Base-by-base conservation (phyloP, 2,888 invertebrate species). In the Synanthedon myopaeformis region DNA sequence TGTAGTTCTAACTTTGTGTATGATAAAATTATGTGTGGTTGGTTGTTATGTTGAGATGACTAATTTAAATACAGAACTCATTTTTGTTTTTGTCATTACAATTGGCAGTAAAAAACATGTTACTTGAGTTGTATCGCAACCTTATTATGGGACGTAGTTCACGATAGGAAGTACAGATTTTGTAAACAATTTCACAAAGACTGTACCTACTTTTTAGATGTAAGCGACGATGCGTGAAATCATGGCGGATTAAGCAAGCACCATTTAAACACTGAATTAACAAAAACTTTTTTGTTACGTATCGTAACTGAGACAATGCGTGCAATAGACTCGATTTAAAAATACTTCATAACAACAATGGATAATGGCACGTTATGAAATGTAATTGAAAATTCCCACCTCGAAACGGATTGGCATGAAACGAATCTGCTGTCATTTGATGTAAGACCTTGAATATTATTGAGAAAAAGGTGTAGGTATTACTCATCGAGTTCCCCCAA, bases 401-500 rank as follows among this genome's bases (percentile, higher is more conserved):
- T 69, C 66, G 69, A 67, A 61, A 66, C 58, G 56, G 51, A 52
- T 60, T 19, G 23, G 1, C 17, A 49, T 3, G 58, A 55, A 65
- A 55, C 35, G 10, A 5, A 23, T 35, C 35, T 8, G 35, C 35
- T 8, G 10, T 35, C 54, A 62, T 54, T 63, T 64, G 60, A 67
- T 61, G 68, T 68, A 69, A 74, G 60, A 56, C 53, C 41, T 53
- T 53, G 55, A 57, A 52, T 57, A 59, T 59, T 59, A 57, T 55
- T 55, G 59, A 59, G 62, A 63, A 66, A 64, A 65, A 62, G 53
- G 53, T 58, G 58, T 28, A 13, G 48, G 65, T 58, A 69, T 82
- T 78, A 79, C 72, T 81, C 82, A 81, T 67, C 69, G 70, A 61
- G 69, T 69, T 72, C 66, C 70, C 70, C 67, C 86, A 84, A 79